phyloP scores from a whole-genome alignment of 2,113 vertebrate species.

The Triplophysa rosa region DNA sequence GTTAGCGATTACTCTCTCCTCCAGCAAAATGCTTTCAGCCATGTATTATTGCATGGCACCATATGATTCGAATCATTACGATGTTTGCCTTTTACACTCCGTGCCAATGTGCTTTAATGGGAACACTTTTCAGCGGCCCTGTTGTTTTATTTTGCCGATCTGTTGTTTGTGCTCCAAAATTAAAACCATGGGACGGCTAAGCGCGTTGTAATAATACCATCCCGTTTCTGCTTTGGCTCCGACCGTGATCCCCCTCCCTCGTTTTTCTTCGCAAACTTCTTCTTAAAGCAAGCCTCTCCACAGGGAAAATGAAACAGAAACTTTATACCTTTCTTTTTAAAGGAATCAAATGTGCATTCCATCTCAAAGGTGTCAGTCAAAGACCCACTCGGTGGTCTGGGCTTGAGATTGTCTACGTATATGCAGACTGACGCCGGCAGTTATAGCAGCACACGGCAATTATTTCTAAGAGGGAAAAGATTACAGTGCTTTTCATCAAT shows the following conservation, averaged over 20 bases:
- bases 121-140: conserved; percentile 16
- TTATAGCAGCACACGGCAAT: conserved; percentile 33
- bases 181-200: conserved; percentile 17
- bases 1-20: conserved; percentile 31
- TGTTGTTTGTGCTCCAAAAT: conserved; percentile 32
- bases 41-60: conserved; percentile 34
- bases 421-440: not conserved
- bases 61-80: conserved; percentile 39
- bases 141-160: conserved; percentile 28
- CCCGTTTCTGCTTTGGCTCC: conserved; percentile 14
- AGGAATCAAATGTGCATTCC: conserved; percentile 21
- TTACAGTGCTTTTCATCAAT: conserved; percentile 21
- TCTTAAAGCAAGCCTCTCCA: conserved; percentile 32
- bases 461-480: conserved; percentile 38
- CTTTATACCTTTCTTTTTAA: conserved; percentile 35
- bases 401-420: not conserved
- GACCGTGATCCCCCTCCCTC: not conserved
- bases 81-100: conserved; percentile 9
- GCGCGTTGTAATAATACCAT: conserved; percentile 22
- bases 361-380: conserved; percentile 24
- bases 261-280: not conserved
- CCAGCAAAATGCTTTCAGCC: conserved; percentile 32
- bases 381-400: conserved; percentile 43
- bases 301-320: conserved; percentile 41
- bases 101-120: conserved; percentile 27